phyloP scores from a whole-genome alignment of 1,140 invertebrate species.

The Paraescarpia echinospica region DNA sequence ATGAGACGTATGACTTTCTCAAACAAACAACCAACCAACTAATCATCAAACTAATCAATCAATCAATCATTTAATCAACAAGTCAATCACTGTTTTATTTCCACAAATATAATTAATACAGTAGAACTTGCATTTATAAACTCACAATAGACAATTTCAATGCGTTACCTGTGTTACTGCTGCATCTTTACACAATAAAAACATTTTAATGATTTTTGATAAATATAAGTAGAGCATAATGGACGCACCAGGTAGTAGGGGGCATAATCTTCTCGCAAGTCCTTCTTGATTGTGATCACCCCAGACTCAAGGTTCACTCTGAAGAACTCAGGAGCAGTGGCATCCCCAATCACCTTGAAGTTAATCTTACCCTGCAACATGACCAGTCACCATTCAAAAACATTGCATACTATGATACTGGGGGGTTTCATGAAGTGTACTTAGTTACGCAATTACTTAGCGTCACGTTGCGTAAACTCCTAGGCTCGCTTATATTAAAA shows the following conservation, averaged over 20 bases:
- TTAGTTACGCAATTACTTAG: too few species aligned
- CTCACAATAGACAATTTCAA: not conserved
- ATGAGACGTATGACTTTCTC: too few species aligned
- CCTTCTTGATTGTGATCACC: conserved; percentile 23
- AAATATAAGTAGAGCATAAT: not conserved
- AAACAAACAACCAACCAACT: too few species aligned
- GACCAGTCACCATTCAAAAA: not conserved
- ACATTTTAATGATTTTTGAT: not conserved
- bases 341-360: conserved; percentile 14
- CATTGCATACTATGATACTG: not conserved
- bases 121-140: not conserved
- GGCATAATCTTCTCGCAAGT: conserved; percentile 19
- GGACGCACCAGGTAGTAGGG: conserved; percentile 24
- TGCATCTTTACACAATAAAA: not conserved
- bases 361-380: conserved; percentile 18
- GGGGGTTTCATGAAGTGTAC: too few species aligned
- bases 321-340: conserved; percentile 25
- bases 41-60: not conserved
- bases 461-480: too few species aligned
- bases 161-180: not conserved
- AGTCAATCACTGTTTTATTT: too few species aligned
- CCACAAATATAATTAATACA: too few species aligned
- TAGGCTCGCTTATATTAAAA: too few species aligned
- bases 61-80: too few species aligned
- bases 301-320: conserved; percentile 10